Evolutionary conservation across 2,797 vertebrate genomes (phyloP), one percentile per base, ranked within the genome.

Genomic region (Spinus pinus): DNA sequence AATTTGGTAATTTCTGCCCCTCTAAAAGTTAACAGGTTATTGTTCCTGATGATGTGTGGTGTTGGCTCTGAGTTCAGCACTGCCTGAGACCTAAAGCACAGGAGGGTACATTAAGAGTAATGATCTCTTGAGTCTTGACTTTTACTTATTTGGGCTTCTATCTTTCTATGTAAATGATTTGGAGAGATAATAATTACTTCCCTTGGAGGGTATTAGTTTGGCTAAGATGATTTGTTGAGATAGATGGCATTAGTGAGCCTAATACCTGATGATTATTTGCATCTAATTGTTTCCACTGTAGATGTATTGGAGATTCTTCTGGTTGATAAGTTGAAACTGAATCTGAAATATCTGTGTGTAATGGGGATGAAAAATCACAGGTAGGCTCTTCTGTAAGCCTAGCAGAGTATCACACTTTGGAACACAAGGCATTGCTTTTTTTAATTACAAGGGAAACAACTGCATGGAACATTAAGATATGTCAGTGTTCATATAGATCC

Each of bases 1-100:
- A 81, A 51, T 86, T 56, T 1, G 1, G 56, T 54, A 25, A 62
- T 22, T 88, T 27, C 8, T 91, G 39, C 20, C 6, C 41, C 19
- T 46, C 0, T 31, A 14, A 64, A 62, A 60, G 31, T 1, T 1
- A 41, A 3, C 0, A 1, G 25, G 8, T 10, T 11, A 8, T 78
- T 81, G n/a, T 46, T 86, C 35, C 9, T 8, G 4, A 16, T 0
- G 4, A 18, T 31, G 1, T 5, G 10, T 31, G 37, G 9, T 61
- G 21, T 23, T 83, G 75, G 27, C 71, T 24, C 1, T 0, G 7
- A 51, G 10, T 75, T 71, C 22, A 67, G 17, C 21, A 3, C 33
- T 19, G 21, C 17, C 64, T 42, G 22, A 54, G 80, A 83, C 39
- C 20, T 41, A 13, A 94, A 71, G 15, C 56, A 67, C 0, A 1